Evolutionary conservation across 2,888 invertebrate genomes (phyloP), one percentile per base, ranked within the genome.

Genomic region (Craniophora ligustri): DNA sequence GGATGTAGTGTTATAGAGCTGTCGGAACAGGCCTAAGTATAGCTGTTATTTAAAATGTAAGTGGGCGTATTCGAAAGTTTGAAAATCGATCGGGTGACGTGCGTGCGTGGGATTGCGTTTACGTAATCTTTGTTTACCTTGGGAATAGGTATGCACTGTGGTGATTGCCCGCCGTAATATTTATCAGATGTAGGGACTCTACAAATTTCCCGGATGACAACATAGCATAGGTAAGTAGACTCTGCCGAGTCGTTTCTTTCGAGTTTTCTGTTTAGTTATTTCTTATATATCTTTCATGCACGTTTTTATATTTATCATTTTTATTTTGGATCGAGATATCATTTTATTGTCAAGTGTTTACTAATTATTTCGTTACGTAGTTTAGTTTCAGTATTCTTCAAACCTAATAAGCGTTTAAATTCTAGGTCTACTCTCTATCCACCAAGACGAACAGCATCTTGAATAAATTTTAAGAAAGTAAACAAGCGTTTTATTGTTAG

Each of bases 51-150:
- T 86, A 79, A 85, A 85, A 81, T 84, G 76, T 87, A 87, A 87
- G 92, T 91, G 91, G 92, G 92, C 91, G 92, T 91, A 90, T 91
- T 92, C 89, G 89, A 92, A 92, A 93, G 91, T 92, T 93, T 92
- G 82, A 90, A 87, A 92, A 93, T 92, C 92, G 92, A 93, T 93
- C 82, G 89, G 89, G 87, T 88, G 88, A 89, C 90, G 92, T 91
- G 89, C 87, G 91, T 92, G 91, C 92, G 92, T 93, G 90, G 91
- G 92, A 91, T 92, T 91, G 83, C 87, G 85, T 92, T 93, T 91
- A 92, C 91, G 91, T 92, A 92, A 93, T 92, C 87, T 92, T 93
- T 93, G 92, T 93, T 93, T 93, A 92, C 92, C 88, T 92, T 92
- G 89, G 90, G 84, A 88, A 89, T 89, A n/a, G n/a, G n/a, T n/a